These are phyloP conservation scores for Podarcis lilfordi DNA, from an alignment of 2,797 vertebrate genomes.

Conservation along the genomic window DNA sequence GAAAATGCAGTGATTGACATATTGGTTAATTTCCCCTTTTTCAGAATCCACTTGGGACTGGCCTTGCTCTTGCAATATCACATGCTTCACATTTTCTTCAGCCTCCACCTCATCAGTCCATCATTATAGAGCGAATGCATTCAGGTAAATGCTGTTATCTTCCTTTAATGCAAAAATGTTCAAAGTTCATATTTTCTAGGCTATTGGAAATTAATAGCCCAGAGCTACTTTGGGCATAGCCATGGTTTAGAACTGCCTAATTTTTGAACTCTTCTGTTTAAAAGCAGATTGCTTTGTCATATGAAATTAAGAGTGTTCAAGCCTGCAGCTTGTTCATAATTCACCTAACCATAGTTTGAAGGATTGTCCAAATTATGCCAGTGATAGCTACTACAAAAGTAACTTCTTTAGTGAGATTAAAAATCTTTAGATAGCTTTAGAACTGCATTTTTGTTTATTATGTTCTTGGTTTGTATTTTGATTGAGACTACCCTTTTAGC, in stretches of 20 bases:
- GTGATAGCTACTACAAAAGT: not conserved
- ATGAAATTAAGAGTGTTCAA: not conserved
- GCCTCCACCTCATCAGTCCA: conserved; percentile 97
- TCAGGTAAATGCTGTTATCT: conserved; percentile 84
- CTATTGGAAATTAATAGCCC: not conserved
- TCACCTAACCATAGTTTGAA: not conserved
- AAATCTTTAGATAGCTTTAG: not conserved
- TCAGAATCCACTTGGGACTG: conserved; percentile 93
- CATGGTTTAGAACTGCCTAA: not conserved
- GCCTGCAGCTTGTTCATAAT: not conserved
- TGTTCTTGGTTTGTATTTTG: not conserved
- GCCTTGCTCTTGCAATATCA: conserved; percentile 95
- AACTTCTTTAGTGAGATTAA: not conserved
- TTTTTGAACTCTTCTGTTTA: not conserved
- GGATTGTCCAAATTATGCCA: not conserved
- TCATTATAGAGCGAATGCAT: conserved; percentile 99
- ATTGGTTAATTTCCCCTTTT: conserved; percentile 45
- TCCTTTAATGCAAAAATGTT: conserved; percentile 11
- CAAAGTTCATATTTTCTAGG: not conserved
- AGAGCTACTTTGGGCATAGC: not conserved
- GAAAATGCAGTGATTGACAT: not conserved
- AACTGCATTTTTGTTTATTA: not conserved
- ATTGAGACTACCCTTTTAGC: not conserved
- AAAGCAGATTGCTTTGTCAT: not conserved
- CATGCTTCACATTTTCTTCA: conserved; percentile 98